Evolutionary conservation across 2,113 vertebrate genomes (phyloP).

Genomic region (Cryptotis parvus): DNA sequence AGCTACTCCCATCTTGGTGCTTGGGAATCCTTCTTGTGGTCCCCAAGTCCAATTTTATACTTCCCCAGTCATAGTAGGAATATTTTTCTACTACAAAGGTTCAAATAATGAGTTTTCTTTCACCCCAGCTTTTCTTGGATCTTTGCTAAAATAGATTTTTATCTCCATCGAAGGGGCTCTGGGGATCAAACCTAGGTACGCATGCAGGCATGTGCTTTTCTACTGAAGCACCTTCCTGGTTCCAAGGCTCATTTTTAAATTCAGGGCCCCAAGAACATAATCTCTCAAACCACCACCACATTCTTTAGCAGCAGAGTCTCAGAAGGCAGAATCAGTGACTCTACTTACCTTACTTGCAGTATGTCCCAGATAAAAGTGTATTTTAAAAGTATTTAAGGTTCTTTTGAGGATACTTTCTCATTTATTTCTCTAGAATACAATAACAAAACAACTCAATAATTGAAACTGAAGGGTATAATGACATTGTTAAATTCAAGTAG

Average conservation of each 20-base stretch:
- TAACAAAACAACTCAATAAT: conserved; percentile 36
- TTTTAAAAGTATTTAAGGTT: conserved; percentile 24
- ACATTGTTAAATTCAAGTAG: conserved; percentile 23
- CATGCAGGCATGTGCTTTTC: too few species aligned
- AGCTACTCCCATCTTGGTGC: too few species aligned
- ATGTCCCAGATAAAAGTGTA: conserved; percentile 22
- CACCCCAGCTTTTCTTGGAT: not conserved
- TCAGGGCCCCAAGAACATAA: conserved; percentile 24
- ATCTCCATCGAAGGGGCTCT: not conserved
- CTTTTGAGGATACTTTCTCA: not conserved
- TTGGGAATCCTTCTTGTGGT: too few species aligned
- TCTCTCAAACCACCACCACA: conserved; percentile 15
- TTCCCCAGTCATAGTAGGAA: not conserved
- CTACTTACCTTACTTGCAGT: not conserved
- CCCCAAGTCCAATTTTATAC: not conserved
- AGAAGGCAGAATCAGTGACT: not conserved
- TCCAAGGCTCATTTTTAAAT: conserved; percentile 23
- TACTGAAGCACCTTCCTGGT: not conserved
- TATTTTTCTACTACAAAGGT: not conserved
- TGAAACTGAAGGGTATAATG: conserved; percentile 12
- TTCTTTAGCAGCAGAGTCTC: not conserved
- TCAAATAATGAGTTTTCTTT: not conserved
- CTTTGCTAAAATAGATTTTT: conserved; percentile 51
- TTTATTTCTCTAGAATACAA: conserved; percentile 44
- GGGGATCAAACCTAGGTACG: too few species aligned